These are phyloP conservation scores for Antechinus stuartii DNA, from an alignment of 2,113 vertebrate genomes.

Conservation along the genomic window DNA sequence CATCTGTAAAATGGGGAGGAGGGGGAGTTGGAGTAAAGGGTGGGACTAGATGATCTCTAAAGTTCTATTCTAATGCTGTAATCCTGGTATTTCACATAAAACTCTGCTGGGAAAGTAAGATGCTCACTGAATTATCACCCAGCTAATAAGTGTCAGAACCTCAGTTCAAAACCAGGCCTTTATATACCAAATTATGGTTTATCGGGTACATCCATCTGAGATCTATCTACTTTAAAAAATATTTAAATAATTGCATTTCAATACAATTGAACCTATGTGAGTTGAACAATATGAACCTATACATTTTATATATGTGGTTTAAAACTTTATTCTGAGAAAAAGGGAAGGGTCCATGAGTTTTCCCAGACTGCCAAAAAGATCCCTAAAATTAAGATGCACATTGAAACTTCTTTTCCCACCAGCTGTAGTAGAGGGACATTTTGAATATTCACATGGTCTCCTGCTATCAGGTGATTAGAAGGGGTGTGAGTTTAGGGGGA, in stretches of 20 bases:
- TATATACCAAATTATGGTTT: neutral
- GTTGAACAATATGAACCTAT: neutral
- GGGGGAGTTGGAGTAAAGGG: neutral
- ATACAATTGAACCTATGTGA: neutral
- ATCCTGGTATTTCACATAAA: neutral
- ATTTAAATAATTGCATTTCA: neutral
- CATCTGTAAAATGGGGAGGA: neutral
- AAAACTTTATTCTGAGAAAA: neutral
- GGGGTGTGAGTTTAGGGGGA: neutral
- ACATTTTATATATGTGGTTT: neutral
- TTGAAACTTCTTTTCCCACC: neutral
- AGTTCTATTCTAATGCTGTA: neutral
- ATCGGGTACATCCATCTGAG: neutral
- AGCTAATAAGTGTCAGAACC: neutral
- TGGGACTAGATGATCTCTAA: neutral
- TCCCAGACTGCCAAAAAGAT: neutral
- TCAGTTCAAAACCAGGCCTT: neutral
- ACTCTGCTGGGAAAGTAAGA: neutral
- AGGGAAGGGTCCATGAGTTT: neutral
- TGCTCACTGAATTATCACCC: neutral
- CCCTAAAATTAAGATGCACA: neutral
- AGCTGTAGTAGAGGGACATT: neutral
- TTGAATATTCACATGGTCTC: neutral
- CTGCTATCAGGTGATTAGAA: neutral
- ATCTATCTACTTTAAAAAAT: neutral